Base-by-base conservation (phyloP, 1,140 invertebrate species). In the Ceratoteleas bidentatus region DNA sequence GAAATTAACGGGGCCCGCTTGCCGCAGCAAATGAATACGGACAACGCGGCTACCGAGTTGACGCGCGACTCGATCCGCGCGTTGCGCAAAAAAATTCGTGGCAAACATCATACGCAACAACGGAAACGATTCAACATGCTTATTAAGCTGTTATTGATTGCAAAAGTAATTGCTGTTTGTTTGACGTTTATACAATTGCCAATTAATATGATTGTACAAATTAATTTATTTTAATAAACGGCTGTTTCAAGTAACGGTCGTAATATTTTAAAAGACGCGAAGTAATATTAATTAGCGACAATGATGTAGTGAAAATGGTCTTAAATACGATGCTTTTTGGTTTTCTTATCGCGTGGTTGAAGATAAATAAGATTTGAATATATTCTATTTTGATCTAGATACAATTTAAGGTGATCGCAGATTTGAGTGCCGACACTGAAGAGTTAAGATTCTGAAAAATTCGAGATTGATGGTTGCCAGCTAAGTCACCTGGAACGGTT, bases 91-190 rank as follows among this genome's bases (percentile, higher is more conserved):
- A 73, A 62, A 38, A n/a, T 24, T 13, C 33, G 58, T n/a, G 53
- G 53, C 68, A 72, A 61, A 66, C 53, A 11, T 68, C 56, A 36
- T 75, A 66, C 65, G 78, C 72, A 73, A 78, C 34, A 69, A 11
- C 74, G 74, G 74, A 78, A 83, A 82, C 62, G 15, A 10, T 34
- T 58, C 62, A 13, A 53, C 69, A 52, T 69, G 45, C 56, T 83
- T 47, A 74, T 83, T 83, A 83, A 58, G 40, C 34, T 50, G 52
- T 74, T 74, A 77, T 77, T 78, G 74, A 78, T 83, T 74, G 69
- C 74, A 69, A 78, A 78, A 82, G 43, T 73, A 77, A 82, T 82
- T 49, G 36, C 69, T 53, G 36, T 69, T 74, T 78, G 43, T 65
- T 52, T 58, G 73, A 64, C 60, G 64, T 83, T 78, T 69, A 47